Evolutionary conservation across 2,113 vertebrate species (phyloP).

Genomic region (Donacobius atricapilla): DNA sequence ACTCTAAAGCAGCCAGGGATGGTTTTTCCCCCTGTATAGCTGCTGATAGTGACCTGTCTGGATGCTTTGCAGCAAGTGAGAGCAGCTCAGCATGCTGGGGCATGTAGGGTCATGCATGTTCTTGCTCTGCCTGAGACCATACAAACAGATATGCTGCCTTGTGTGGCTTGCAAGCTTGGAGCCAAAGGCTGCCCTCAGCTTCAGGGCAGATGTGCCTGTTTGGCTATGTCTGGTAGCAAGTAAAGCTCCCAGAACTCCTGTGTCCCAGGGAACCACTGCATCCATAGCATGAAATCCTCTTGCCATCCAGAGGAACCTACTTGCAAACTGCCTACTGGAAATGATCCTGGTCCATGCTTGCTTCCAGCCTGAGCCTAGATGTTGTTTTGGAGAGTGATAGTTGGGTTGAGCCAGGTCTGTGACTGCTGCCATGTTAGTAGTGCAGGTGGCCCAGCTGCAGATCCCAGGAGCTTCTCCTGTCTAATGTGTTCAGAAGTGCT

Average conservation of each 20-base stretch:
- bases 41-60: not conserved
- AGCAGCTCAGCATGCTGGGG: fast-evolving
- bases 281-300: not conserved
- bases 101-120: not conserved
- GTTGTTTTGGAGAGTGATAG: not conserved
- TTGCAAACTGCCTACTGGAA: not conserved
- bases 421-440: not conserved
- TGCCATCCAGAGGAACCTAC: not conserved
- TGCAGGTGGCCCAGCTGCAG: not conserved
- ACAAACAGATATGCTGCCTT: not conserved
- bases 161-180: not conserved
- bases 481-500: not conserved
- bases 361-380: not conserved
- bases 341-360: not conserved
- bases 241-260: not conserved
- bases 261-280: not conserved
- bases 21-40: not conserved
- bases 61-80: not conserved
- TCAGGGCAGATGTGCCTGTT: not conserved
- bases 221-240: not conserved
- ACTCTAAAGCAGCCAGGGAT: not conserved
- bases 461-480: not conserved
- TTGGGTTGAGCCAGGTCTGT: not conserved
- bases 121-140: not conserved
- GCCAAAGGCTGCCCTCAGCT: not conserved